Percentiles rank a stretch among this genome's conserved stretches.
phyloP scores from a whole-genome alignment of 1,140 invertebrate species.

The Drosophila bocki region DNA sequence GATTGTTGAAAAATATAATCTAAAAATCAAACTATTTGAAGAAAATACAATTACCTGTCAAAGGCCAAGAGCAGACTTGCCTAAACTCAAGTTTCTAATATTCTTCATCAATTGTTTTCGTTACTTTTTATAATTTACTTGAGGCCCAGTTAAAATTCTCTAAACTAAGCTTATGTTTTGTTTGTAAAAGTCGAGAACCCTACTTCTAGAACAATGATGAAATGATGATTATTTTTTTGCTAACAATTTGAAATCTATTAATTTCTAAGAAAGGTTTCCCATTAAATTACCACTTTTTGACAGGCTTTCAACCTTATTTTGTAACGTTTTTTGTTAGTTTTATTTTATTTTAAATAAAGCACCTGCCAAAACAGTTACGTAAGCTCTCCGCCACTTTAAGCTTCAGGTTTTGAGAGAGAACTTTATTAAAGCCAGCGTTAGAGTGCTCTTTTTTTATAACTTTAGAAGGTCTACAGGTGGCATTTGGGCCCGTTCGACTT shows the following conservation, averaged over 20 bases:
- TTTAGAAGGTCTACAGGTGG: conserved; percentile 62
- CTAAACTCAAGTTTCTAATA: too few relatives aligned
- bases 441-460: not conserved
- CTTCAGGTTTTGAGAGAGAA: conserved; percentile 32
- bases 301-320: not conserved
- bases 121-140: not conserved
- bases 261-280: not conserved
- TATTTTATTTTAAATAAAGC: conserved; percentile 21
- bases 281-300: not conserved
- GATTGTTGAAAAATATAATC: not conserved
- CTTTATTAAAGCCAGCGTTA: conserved; percentile 1
- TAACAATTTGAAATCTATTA: too few relatives aligned
- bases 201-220: too few relatives aligned
- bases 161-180: not conserved
- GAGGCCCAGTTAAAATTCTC: not conserved
- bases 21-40: not conserved
- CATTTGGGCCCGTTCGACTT: not conserved
- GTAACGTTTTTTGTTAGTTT: not conserved
- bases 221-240: not conserved
- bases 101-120: too few relatives aligned
- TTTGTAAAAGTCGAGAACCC: not conserved
- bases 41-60: not conserved
- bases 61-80: not conserved
- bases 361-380: not conserved
- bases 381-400: not conserved